Evolutionary conservation across 2,888 invertebrate genomes (phyloP), one percentile per base, ranked within the genome.

Genomic region (Nephrocerus scutellatus): DNA sequence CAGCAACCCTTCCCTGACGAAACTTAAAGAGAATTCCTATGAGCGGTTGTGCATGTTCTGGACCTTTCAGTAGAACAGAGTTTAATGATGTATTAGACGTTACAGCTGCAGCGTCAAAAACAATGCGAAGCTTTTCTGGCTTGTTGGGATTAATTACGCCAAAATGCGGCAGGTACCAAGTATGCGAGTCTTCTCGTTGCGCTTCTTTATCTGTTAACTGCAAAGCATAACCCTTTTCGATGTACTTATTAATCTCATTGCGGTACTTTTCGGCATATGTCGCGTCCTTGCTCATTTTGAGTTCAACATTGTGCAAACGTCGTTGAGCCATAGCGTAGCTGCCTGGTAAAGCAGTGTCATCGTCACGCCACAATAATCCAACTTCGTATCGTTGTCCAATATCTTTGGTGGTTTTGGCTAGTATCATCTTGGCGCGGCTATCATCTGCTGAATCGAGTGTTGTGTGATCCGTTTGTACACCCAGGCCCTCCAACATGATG

Each of bases 101-200:
- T 16, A 40, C 42, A 7, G 56, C 54, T 5, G 56, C 54, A 5
- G 56, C 55, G 25, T 56, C 57, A 32, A 56, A 55, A 0, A 55
- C 55, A 3, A 57, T 30, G 6, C 56, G 28, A 0, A 55, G 21
- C 31, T 52, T 54, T 1, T 46, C 47, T 6, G 52, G 54, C 38
- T 55, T 56, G 31, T 52, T 42, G 9, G 30, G 39, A 22, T 47
- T 43, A 4, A 29, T 12, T 9, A 41, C 29, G 3, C 13, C 36
- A 31, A 48, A 48, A 26, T 43, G 45, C 12, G 47, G 43, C 12
- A 46, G 14, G 34, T 22, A 43, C 30, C 41, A 46, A 10, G 38
- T 36, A 8, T 4, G 12, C 2, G 30, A 9, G 12, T 5, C 5
- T 8, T 38, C 20, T 23, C 23, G 21, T 5, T 5, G 13, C 13